phyloP scores from a whole-genome alignment of 2,888 invertebrate species.

The Epirrita christyi region DNA sequence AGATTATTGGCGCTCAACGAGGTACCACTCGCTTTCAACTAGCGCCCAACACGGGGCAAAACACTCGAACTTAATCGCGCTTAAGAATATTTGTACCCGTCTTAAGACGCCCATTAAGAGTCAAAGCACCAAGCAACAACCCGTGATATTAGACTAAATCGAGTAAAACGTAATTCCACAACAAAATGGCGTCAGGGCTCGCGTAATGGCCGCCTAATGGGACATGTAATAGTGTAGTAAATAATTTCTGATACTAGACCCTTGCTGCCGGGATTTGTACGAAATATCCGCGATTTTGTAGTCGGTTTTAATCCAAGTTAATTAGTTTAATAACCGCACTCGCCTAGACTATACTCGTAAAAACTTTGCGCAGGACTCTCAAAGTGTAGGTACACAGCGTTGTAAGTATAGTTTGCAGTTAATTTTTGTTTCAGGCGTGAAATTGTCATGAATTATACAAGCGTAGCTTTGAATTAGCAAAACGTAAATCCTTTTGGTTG shows the following conservation, averaged over 20 bases:
- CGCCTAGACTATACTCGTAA: conserved; percentile 27
- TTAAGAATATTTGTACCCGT: conserved; percentile 40
- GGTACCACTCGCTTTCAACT: conserved; percentile 22
- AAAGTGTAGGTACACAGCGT: conserved; percentile 1
- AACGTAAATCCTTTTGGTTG: conserved; percentile 2
- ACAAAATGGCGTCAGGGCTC: conserved; percentile 57
- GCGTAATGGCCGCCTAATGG: conserved; percentile 63
- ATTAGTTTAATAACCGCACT: conserved; percentile 33
- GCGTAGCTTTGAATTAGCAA: conserved; percentile 7
- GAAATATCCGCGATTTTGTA: conserved; percentile 25
- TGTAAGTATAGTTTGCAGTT: conserved; percentile 5
- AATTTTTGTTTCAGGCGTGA: conserved; percentile 19
- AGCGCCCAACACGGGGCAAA: conserved; percentile 49
- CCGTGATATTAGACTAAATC: conserved; percentile 63
- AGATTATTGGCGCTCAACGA: conserved; percentile 31
- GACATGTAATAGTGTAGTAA: conserved; percentile 63
- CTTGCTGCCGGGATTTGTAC: conserved; percentile 32
- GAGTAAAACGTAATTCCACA: conserved; percentile 61
- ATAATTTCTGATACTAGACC: conserved; percentile 49
- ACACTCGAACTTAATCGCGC: conserved; percentile 35
- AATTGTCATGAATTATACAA: conserved; percentile 17
- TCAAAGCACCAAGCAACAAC: conserved; percentile 52
- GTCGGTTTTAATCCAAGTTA: conserved; percentile 30
- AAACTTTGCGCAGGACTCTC: conserved; percentile 29
- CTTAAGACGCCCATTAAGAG: conserved; percentile 51